These are phyloP conservation scores for Abramis brama DNA, from an alignment of 2,113 vertebrate species.

Conservation along the genomic window DNA sequence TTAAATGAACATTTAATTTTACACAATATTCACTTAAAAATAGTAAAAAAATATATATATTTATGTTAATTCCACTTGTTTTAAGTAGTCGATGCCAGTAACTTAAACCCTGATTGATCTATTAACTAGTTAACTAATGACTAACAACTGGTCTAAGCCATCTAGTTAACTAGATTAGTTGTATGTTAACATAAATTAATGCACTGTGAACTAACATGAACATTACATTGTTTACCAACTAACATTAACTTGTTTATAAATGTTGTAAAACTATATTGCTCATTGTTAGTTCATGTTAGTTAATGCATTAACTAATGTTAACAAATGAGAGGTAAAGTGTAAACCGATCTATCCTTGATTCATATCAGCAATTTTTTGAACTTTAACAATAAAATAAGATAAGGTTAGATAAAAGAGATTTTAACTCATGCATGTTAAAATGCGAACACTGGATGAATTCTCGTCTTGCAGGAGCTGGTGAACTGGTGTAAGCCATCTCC, in stretches of 20 bases:
- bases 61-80: neutral
- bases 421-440: neutral
- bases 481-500: slow-evolving; percentile 93
- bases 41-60: neutral
- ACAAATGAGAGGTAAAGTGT: no score
- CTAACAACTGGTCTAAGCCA: no score
- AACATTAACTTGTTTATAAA: no score
- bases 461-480: slow-evolving; percentile 82
- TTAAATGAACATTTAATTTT: neutral
- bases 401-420: neutral
- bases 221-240: no score
- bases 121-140: neutral
- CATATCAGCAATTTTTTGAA: neutral
- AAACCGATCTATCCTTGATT: neutral
- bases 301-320: no score
- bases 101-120: neutral
- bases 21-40: neutral
- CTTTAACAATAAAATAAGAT: neutral
- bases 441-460: neutral
- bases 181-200: no score
- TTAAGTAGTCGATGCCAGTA: neutral
- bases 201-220: no score
- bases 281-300: no score
- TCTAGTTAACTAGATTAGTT: no score
- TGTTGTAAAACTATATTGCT: no score